A percentile compares a stretch with the other conserved stretches of the same genome.
phyloP scores from a whole-genome alignment of 2,113 vertebrate species.

The Chaetodon auriga region DNA sequence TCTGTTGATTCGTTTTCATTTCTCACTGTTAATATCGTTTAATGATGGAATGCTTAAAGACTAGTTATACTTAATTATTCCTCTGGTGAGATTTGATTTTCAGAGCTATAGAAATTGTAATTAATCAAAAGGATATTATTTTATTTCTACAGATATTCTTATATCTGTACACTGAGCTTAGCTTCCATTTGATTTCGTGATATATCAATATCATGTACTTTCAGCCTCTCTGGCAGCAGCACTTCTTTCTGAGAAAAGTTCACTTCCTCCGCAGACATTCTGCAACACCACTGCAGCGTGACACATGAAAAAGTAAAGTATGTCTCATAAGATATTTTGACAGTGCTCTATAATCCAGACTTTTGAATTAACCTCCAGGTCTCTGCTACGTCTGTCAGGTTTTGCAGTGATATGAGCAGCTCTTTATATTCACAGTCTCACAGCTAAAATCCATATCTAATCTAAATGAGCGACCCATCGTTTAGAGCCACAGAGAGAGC shows the following conservation, averaged over 20 bases:
- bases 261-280: background rate
- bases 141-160: too few species aligned
- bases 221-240: background rate
- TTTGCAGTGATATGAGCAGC: background rate
- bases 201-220: background rate
- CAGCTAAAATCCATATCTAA: background rate
- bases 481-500: background rate
- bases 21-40: background rate
- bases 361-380: background rate
- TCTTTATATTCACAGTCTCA: background rate
- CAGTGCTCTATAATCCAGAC: background rate
- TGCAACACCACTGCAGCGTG: background rate
- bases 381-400: background rate
- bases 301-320: background rate
- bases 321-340: background rate
- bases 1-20: too few species aligned
- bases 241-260: background rate
- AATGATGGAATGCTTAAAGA: background rate
- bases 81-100: too few species aligned
- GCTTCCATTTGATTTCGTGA: background rate
- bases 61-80: background rate
- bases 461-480: background rate
- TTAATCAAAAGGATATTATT: too few species aligned
- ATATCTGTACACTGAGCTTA: background rate
- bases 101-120: too few species aligned